Evolutionary conservation across 2,888 invertebrate species (phyloP), one percentile per base, ranked within the genome.

Genomic region (Coleophora deauratella): DNA sequence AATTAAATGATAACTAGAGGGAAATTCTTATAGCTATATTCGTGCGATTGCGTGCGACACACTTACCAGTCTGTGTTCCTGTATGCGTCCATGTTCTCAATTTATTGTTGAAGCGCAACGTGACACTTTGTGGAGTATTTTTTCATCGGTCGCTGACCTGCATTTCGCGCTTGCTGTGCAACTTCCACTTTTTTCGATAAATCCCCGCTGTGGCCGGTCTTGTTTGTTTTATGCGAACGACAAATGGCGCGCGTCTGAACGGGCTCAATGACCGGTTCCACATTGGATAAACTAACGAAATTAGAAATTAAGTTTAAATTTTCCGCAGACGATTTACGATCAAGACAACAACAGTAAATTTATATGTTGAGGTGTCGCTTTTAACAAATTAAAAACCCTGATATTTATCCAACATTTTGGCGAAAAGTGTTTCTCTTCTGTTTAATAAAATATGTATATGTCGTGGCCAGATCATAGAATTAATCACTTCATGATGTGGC

Each of bases 61-160:
- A 54, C 51, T 51, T 47, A 49, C 42, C 27, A 40, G 52, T 47
- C 46, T 49, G 49, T 50, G 46, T 57, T 53, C 45, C 27, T 11
- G 33, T 43, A 56, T 62, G 48, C 47, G 44, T 47, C 55, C 51
- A 58, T 60, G 59, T 62, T 59, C 53, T 60, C 57, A 45, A 6
- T 21, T 3, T 21, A 4, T 21, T 51, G 48, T 64, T 67, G 68
- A 63, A 68, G 63, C 53, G 54, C 59, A 60, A 62, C 59, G 51
- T 50, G 50, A 62, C 58, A 56, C 55, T 52, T 45, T 37, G 45
- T 47, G 50, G 60, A 50, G 51, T 61, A 47, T 61, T 60, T 63
- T 65, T 66, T 61, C 52, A 47, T 38, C 66, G 72, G 72, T 66
- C 72, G 60, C 54, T 66, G 74, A 73, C 75, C 74, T 61, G 66